Base-by-base conservation (phyloP, 2,888 invertebrate genomes). In the Caenorhabditis sp. region DNA sequence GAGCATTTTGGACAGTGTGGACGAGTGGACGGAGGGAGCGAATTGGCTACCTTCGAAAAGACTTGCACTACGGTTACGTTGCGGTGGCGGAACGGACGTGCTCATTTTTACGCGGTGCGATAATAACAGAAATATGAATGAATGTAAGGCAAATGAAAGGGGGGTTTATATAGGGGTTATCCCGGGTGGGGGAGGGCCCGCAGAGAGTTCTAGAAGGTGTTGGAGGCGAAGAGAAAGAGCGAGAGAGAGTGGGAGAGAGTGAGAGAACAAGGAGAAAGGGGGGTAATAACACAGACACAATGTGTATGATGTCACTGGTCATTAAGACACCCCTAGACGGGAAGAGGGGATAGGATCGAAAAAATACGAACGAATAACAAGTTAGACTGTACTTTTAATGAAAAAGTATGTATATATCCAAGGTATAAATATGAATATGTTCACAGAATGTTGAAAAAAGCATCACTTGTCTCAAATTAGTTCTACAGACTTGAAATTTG, bases 21-120 rank as follows among this genome's bases (percentile, higher is more conserved):
- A 43, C 45, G 65, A 24, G 2, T 45, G 22, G 5, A 30, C 3
- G 53, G 56, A 37, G 9, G 78, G 78, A 30, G 70, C 63, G 20
- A 55, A 55, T 27, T 24, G 71, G n/a, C 61, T 62, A 45, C 70
- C 78, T 39, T 61, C 72, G 52, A 63, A 77, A 24, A 80, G 66
- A n/a, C 74, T 74, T 20, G 56, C 46, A 27, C 78, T 78, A 48
- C 78, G 78, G 32, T 73, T 65, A 11, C 78, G 62, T 50, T 72
- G 77, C 46, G 48, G 45, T 41, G 27, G 27, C 11, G 50, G 46
- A 17, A 43, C 20, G 17, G 58, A 26, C 2, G 39, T 39, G 55
- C 56, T 76, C 26, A n/a, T 22, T 32, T 27, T n/a, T n/a, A n/a
- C n/a, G n/a, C n/a, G n/a, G n/a, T n/a, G n/a, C n/a, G n/a, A n/a